A percentile compares a stretch with the other conserved stretches of the same genome.
These are phyloP conservation scores for Cottus gobio DNA, from an alignment of 2,113 vertebrate species.

Conservation along the genomic window DNA sequence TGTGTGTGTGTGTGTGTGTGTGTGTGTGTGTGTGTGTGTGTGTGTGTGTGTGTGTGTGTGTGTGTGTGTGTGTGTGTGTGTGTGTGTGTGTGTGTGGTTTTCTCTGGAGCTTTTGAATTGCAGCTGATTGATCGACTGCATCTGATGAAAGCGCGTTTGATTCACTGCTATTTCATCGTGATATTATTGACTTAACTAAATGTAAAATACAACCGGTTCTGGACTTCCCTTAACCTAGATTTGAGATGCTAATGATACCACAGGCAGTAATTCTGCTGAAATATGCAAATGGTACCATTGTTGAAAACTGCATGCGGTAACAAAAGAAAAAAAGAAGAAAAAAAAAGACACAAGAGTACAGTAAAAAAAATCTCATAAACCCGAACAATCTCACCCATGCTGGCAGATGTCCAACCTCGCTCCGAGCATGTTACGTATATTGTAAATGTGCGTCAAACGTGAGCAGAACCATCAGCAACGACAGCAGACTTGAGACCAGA, in stretches of 20 bases:
- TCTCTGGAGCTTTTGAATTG: not conserved
- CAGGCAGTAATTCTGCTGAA: not conserved
- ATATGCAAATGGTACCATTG: not conserved
- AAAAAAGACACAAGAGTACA: not conserved
- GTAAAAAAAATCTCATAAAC: not conserved
- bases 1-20: not conserved
- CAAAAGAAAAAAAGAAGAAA: too few relatives aligned
- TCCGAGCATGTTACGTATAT: too few relatives aligned
- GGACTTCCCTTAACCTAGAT: not conserved
- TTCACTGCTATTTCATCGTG: not conserved
- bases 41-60: not conserved
- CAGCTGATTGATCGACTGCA: not conserved
- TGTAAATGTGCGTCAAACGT: not conserved
- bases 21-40: not conserved
- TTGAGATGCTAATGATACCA: not conserved
- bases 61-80: not conserved
- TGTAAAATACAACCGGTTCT: not conserved
- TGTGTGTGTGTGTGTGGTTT: not conserved
- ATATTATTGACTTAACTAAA: not conserved
- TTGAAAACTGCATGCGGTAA: not conserved
- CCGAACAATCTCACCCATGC: not conserved
- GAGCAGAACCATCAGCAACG: constrained; percentile 33
- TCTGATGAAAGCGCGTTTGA: not conserved
- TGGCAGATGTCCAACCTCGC: too few relatives aligned
- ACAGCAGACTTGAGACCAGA: constrained; percentile 39